phyloP scores from a whole-genome alignment of 2,113 vertebrate species.

The Ellobius talpinus region DNA sequence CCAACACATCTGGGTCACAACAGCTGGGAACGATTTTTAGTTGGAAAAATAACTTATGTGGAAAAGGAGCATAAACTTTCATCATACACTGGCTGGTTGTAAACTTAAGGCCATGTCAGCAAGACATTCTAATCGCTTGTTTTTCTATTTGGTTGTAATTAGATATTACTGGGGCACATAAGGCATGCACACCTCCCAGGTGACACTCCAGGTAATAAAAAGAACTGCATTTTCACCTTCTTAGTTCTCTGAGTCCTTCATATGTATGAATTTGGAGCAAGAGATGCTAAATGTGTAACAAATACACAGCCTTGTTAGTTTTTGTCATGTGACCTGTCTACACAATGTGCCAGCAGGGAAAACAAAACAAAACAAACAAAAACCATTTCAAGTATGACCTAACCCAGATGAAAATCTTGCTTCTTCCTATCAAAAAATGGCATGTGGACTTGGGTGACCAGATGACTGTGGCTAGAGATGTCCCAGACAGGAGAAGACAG shows the following conservation, averaged over 20 bases:
- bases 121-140: constrained; percentile 53
- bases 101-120: constrained; percentile 67
- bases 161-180: constrained; percentile 34
- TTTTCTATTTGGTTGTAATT: constrained; percentile 46
- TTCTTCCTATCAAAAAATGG: neutral
- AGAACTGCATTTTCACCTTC: neutral
- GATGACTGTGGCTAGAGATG: neutral
- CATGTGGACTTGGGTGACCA: constrained; percentile 5
- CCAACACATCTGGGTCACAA: constrained; percentile 77
- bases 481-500: neutral
- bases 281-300: constrained; percentile 40
- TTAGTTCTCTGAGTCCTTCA: constrained; percentile 51
- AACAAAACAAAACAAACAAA: neutral
- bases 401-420: constrained; percentile 47
- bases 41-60: constrained; percentile 73
- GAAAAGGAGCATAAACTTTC: constrained; percentile 57
- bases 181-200: constrained; percentile 32
- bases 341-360: neutral
- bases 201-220: neutral
- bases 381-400: constrained; percentile 26
- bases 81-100: constrained; percentile 56
- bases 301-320: neutral
- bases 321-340: neutral
- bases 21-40: constrained; percentile 72
- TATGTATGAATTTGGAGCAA: constrained; percentile 64